Evolutionary conservation across 2,113 vertebrate species (phyloP).

Genomic region (Uria aalge): DNA sequence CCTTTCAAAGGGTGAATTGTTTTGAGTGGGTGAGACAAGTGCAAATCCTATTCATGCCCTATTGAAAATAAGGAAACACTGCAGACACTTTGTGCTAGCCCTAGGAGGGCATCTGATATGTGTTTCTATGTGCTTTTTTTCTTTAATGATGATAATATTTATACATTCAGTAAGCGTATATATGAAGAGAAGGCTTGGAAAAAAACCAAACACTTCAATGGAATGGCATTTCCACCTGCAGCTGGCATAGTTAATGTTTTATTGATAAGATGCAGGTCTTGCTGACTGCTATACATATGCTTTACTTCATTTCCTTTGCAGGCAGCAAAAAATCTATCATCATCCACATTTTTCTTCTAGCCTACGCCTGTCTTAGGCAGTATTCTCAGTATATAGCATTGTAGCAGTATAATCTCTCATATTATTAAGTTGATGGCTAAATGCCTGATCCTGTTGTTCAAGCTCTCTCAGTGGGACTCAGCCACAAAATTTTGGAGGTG

Average conservation of each 20-base stretch:
- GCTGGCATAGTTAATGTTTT: background rate
- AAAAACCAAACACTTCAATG: background rate
- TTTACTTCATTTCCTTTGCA: background rate
- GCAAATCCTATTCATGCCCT: background rate
- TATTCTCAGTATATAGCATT: background rate
- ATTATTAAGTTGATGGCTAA: background rate
- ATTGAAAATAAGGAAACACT: background rate
- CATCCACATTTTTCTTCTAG: background rate
- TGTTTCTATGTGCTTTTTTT: background rate
- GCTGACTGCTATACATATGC: background rate
- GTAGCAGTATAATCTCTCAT: background rate
- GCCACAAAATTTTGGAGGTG: background rate
- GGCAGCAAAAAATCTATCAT: background rate
- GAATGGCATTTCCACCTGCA: background rate
- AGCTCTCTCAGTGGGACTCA: background rate
- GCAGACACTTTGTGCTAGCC: background rate
- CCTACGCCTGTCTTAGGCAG: background rate
- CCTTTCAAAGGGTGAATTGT: background rate
- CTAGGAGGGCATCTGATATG: background rate
- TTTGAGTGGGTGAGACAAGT: background rate
- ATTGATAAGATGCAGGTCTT: conserved; percentile 9
- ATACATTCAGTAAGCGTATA: background rate
- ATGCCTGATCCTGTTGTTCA: background rate
- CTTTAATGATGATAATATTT: background rate
- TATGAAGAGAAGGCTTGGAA: background rate